phyloP scores from a whole-genome alignment of 1,140 invertebrate species.

The Steinernema feltiae region DNA sequence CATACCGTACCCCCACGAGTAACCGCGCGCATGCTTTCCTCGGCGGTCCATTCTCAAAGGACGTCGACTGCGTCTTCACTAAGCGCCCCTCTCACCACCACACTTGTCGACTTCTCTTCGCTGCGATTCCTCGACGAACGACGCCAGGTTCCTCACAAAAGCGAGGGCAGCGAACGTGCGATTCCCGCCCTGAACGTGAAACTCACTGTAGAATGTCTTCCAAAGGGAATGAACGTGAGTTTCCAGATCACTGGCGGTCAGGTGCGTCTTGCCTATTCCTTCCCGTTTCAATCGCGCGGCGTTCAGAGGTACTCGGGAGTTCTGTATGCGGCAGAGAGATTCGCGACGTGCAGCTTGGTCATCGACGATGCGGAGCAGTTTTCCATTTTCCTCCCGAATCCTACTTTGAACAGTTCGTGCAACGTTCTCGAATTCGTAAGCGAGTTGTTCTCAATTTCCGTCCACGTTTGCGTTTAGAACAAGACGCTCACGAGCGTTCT shows the following conservation, averaged over 20 bases:
- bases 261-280: not conserved
- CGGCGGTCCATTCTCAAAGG: too few species aligned
- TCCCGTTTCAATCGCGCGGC: not conserved
- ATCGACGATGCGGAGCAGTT: constrained; percentile 38
- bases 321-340: constrained; percentile 45
- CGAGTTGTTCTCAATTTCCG: too few species aligned
- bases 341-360: constrained; percentile 38
- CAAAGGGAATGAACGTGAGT: not conserved
- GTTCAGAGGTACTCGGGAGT: constrained; percentile 42
- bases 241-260: not conserved
- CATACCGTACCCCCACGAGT: not conserved
- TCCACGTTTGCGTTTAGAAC: constrained; percentile 40
- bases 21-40: not conserved
- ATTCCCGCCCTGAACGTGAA: not conserved
- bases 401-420: constrained; percentile 36
- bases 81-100: too few species aligned
- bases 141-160: not conserved
- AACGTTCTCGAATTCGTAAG: constrained; percentile 40
- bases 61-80: not conserved
- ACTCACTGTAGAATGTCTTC: not conserved
- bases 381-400: constrained; percentile 41
- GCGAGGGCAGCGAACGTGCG: not conserved
- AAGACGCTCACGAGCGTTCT: constrained; percentile 37
- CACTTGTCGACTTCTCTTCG: too few species aligned
- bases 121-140: not conserved